Evolutionary conservation across 2,888 invertebrate genomes (phyloP).

Genomic region (Meghimatium bilineatum): DNA sequence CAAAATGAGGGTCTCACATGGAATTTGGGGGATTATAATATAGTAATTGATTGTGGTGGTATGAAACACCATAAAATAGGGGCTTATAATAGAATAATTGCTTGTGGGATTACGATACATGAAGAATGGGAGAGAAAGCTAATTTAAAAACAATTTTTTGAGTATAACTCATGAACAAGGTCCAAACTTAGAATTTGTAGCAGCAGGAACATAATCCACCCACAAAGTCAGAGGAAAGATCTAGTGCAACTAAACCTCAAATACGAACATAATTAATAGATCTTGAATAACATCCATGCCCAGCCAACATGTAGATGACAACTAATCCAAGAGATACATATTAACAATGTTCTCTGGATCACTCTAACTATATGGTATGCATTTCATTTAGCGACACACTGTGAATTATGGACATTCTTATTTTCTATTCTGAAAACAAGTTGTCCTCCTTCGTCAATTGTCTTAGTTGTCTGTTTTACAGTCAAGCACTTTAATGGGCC

Average conservation of each 20-base stretch:
- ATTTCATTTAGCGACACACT: neutral
- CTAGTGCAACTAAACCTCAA: neutral
- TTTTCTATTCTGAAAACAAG: neutral
- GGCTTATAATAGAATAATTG: no score
- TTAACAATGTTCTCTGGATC: neutral
- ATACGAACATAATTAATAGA: neutral
- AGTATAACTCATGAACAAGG: no score
- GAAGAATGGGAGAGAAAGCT: no score
- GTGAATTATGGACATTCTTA: neutral
- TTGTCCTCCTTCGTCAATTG: neutral
- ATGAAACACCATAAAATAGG: no score
- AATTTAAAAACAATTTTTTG: no score
- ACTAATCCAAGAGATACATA: neutral
- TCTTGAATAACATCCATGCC: neutral
- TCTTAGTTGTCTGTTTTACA: neutral
- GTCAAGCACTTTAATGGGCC: conserved; percentile 57
- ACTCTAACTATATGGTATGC: neutral
- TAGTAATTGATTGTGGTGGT: no score
- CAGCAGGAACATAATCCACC: neutral
- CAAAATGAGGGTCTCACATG: no score
- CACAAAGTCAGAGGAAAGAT: neutral
- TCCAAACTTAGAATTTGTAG: neutral
- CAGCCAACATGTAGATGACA: neutral
- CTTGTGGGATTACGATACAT: no score
- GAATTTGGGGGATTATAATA: no score